Evolutionary conservation across 30 jellyfish, hydroid and myxozoan genomes (phyloP), one percentile per base, ranked within the genome.

Genomic region (Cassiopea andromeda): DNA sequence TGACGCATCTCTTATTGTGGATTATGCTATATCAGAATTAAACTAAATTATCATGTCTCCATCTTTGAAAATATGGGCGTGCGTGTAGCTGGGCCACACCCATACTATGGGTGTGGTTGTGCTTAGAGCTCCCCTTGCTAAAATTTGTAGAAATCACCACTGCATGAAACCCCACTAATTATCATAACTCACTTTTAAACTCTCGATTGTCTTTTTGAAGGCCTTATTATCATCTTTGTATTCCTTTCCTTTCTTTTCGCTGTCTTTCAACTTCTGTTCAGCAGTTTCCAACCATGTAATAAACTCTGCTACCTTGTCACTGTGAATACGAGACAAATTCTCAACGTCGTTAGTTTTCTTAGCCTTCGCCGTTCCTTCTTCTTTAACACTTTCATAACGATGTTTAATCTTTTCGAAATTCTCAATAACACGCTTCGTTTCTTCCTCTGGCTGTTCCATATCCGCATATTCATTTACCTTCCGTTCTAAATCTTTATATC

Each of bases 401-500:
- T 59, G 58, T 81, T 82, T 83, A 58, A 94, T 48, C 47, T 83
- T 79, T n/a, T 89, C 90, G 73, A 89, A 83, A 38, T 49, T 77
- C 78, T 84, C 82, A 19, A 82, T 70, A 45, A 94, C 60, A 0
- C 68, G 47, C 38, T 94, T 96, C 9, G 50, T 79, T 2, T 89
- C 97, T 60, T 79, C 74, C 86, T 82, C 69, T 12, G 95, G 92
- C 38, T 85, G 90, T 19, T 84, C 87, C 27, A 72, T 77, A 4
- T 77, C 83, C 43, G 66, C 49, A 79, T 81, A 93, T 75, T 89
- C 93, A 7, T 89, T 86, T 1, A 89, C 94, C 48, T 91, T 87
- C 77, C 85, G 68, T 46, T 80, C 94, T 15, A 94, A 81, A 46
- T 47, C 80, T 6, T 87, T 80, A 61, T 66, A 90, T 9, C 50